These are phyloP conservation scores for Tarsius wallacei DNA, from an alignment of 2,797 vertebrate genomes.

Conservation along the genomic window DNA sequence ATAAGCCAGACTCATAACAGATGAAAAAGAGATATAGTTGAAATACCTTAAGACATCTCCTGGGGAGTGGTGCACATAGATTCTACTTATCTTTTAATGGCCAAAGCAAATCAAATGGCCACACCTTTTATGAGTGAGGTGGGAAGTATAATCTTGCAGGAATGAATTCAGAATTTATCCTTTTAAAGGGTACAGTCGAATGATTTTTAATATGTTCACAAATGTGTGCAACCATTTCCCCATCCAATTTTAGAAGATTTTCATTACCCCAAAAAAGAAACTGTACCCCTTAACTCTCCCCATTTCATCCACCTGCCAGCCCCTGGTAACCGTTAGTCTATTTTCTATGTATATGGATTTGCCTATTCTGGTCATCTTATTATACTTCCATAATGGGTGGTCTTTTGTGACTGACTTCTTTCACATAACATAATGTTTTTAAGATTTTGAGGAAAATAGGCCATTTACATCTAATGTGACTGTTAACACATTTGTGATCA, in stretches of 20 bases:
- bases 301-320: neutral
- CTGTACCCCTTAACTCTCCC: neutral
- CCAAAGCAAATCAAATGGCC: neutral
- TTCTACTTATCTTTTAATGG: neutral
- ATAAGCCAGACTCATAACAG: neutral
- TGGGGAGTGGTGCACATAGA: neutral
- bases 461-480: neutral
- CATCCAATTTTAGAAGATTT: neutral
- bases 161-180: neutral
- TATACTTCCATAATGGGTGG: neutral
- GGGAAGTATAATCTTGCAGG: neutral
- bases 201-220: neutral
- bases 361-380: neutral
- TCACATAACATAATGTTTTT: neutral
- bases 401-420: conserved; percentile 15
- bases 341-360: neutral
- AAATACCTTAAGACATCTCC: neutral
- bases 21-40: neutral
- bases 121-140: neutral
- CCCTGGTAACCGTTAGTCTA: neutral
- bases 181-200: neutral
- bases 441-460: conserved; percentile 26
- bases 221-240: neutral
- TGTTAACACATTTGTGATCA: neutral
- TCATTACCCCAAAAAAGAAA: neutral